These are phyloP conservation scores for Drosophila navojoa DNA, from an alignment of 1,140 invertebrate genomes.

Conservation along the genomic window DNA sequence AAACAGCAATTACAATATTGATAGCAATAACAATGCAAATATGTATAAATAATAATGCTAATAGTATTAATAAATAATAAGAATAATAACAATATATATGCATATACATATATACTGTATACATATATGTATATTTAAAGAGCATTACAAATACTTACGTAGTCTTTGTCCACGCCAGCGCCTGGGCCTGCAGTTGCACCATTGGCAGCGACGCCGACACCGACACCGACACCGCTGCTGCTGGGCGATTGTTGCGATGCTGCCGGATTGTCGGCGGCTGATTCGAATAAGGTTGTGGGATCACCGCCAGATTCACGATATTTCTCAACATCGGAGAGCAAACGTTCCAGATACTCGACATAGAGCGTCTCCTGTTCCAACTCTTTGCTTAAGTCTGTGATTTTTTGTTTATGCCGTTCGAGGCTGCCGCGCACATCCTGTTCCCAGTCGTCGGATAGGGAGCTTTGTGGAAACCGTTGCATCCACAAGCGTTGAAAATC, in stretches of 20 bases:
- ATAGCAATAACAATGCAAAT: constrained; percentile 29
- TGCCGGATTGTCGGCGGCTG: constrained; percentile 58
- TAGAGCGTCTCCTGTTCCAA: constrained; percentile 95
- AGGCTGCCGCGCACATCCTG: constrained; percentile 95
- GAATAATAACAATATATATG: background rate
- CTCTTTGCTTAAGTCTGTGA: constrained; percentile 91
- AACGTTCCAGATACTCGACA: constrained; percentile 93
- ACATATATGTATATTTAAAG: background rate
- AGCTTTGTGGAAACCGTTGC: constrained; percentile 94
- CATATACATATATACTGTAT: background rate
- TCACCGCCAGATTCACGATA: constrained; percentile 86
- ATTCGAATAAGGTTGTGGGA: constrained; percentile 79
- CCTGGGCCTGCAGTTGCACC: constrained; percentile 34
- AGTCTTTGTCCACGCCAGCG: constrained; percentile 61
- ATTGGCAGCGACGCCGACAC: constrained; percentile 35
- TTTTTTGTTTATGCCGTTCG: constrained; percentile 93
- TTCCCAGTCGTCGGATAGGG: constrained; percentile 94
- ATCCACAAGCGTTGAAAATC: constrained; percentile 95
- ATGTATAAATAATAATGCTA: constrained; percentile 5
- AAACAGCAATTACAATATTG: constrained; percentile 10
- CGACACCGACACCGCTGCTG: constrained; percentile 12
- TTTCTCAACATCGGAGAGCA: constrained; percentile 92
- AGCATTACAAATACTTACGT: constrained; percentile 56
- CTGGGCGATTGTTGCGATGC: constrained; percentile 10
- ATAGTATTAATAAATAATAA: constrained; percentile 9